Evolutionary conservation across 2,797 vertebrate species (phyloP).

Genomic region (Melanitta fusca): DNA sequence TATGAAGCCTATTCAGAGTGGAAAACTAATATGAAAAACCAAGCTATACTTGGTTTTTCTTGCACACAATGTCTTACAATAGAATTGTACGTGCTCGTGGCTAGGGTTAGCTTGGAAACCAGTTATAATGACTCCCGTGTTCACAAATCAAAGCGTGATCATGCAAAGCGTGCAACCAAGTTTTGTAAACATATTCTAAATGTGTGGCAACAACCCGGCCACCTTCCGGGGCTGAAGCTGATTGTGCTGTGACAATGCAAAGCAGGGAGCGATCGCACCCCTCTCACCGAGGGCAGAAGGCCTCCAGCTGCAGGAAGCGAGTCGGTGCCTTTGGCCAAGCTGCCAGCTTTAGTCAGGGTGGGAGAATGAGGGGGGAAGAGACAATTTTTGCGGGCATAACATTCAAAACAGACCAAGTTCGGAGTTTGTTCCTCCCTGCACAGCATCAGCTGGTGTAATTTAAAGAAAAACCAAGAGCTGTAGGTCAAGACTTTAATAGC

Average conservation of each 20-base stretch:
- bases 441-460: not conserved
- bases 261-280: not conserved
- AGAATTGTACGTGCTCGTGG: not conserved
- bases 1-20: not conserved
- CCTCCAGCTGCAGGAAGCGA: not conserved
- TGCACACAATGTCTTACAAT: not conserved
- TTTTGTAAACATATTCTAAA: not conserved
- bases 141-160: not conserved
- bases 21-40: not conserved
- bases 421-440: not conserved
- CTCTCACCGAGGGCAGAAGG: not conserved
- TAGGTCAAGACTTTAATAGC: not conserved
- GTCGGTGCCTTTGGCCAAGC: not conserved
- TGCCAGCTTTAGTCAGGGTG: accelerated
- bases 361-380: not conserved
- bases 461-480: not conserved
- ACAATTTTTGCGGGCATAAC: not conserved
- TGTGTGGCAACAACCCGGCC: accelerated
- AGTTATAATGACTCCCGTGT: not conserved
- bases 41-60: not conserved
- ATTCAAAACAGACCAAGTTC: not conserved
- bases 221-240: not conserved
- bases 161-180: not conserved
- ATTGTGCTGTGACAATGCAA: too few relatives aligned
- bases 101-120: not conserved